Evolutionary conservation across 2,113 vertebrate species (phyloP).

Genomic region (Acrocephalus kingi): DNA sequence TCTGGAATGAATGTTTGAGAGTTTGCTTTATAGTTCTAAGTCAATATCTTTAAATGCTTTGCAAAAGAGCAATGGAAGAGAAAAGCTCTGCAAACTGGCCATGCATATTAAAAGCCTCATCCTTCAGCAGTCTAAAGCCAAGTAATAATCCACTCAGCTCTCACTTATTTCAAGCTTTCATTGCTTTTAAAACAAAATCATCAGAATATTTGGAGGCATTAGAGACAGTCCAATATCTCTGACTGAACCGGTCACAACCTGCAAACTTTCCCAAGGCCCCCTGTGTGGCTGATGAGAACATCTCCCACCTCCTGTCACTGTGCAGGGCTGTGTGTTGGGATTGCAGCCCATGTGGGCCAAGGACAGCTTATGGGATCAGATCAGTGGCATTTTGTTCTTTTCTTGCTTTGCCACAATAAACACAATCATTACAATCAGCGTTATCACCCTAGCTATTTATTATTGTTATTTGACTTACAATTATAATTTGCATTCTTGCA

Average conservation of each 20-base stretch:
- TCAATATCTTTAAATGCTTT: slow-evolving; percentile 23
- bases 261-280: not conserved
- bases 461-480: not conserved
- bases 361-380: not conserved
- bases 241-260: not conserved
- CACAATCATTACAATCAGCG: not conserved
- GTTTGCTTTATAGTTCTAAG: slow-evolving; percentile 21
- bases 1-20: not conserved
- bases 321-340: not conserved
- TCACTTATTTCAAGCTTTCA: not conserved
- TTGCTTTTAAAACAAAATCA: not conserved
- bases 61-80: not conserved
- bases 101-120: slow-evolving; percentile 4
- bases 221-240: not conserved
- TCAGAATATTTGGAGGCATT: not conserved
- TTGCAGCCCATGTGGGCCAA: not conserved
- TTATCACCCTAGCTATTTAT: slow-evolving; percentile 12
- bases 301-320: not conserved
- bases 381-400: not conserved
- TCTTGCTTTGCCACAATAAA: not conserved
- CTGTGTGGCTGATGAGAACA: not conserved
- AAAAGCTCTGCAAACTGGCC: not conserved
- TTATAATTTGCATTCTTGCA: not conserved
- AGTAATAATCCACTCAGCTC: not conserved
- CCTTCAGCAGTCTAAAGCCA: not conserved